Evolutionary conservation across 2,888 invertebrate species (phyloP).

Genomic region (Fragum sueziense): DNA sequence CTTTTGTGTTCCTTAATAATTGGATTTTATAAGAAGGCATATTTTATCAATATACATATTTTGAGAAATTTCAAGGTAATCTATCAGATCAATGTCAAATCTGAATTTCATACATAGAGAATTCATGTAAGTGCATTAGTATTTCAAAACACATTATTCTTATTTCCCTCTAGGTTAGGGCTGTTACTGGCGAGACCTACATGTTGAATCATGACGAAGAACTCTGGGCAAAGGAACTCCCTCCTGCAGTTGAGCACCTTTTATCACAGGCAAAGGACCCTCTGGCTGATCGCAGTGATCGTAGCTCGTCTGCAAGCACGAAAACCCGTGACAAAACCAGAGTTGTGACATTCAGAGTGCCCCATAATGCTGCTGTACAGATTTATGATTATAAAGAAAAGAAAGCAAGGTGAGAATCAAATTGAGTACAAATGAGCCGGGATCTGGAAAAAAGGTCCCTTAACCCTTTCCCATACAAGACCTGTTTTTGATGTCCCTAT

Average conservation of each 20-base stretch:
- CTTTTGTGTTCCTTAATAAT: no score
- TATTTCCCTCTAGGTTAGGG: slow-evolving; percentile 83
- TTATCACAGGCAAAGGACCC: slow-evolving; percentile 81
- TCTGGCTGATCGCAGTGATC: slow-evolving; percentile 82
- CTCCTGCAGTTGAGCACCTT: slow-evolving; percentile 81
- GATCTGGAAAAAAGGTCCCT: no score
- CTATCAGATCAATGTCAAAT: no score
- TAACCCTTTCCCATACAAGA: no score
- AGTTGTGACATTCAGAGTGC: slow-evolving; percentile 83
- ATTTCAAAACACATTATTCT: no score
- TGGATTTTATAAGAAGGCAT: no score
- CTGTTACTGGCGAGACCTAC: slow-evolving; percentile 83
- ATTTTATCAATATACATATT: no score
- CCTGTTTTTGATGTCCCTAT: no score
- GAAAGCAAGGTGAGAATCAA: slow-evolving; percentile 79
- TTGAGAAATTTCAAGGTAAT: no score
- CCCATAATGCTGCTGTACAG: slow-evolving; percentile 84
- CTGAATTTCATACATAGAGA: no score
- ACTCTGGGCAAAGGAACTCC: slow-evolving; percentile 82
- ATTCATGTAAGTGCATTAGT: no score
- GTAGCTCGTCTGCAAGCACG: slow-evolving; percentile 34
- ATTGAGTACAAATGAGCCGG: no score
- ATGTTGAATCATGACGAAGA: slow-evolving; percentile 84
- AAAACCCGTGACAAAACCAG: slow-evolving; percentile 79
- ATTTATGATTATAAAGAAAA: slow-evolving; percentile 84